These are phyloP conservation scores for Pteropus alecto DNA, from an alignment of 2,113 vertebrate genomes.

Conservation along the genomic window DNA sequence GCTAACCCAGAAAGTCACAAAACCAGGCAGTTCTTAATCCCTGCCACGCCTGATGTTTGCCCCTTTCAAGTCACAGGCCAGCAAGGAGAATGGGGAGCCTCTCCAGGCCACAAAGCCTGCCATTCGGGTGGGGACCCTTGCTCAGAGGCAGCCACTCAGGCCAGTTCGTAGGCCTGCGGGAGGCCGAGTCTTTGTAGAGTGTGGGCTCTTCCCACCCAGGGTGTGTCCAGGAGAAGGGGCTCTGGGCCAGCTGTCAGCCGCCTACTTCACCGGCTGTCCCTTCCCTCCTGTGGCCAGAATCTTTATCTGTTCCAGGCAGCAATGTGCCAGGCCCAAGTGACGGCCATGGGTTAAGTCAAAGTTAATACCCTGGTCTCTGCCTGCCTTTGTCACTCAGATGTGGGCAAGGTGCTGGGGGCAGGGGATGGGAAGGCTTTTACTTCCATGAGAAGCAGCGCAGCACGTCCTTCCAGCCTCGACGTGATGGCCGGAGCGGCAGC, in stretches of 20 bases:
- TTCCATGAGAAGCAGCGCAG: not conserved
- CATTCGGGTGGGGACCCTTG: not conserved
- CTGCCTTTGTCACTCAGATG: not conserved
- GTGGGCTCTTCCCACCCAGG: not conserved
- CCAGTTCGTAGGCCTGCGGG: not conserved
- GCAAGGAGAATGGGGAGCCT: not conserved
- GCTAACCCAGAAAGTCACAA: not conserved
- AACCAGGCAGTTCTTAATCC: not conserved
- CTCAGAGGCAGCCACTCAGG: not conserved
- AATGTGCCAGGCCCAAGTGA: not conserved
- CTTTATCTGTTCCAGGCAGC: not conserved
- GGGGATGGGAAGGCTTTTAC: not conserved
- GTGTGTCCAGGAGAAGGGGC: not conserved
- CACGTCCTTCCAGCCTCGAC: not conserved
- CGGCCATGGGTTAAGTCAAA: not conserved
- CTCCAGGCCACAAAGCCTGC: not conserved
- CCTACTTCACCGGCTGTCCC: not conserved
- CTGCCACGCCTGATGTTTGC: rapidly evolving
- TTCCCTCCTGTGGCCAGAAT: not conserved
- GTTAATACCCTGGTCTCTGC: not conserved
- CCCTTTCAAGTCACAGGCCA: not conserved
- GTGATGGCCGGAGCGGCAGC: not conserved
- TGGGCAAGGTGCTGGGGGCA: not conserved
- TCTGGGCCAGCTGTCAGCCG: rapidly evolving
- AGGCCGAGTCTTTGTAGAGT: not conserved